A percentile compares a stretch with the other conserved stretches of the same genome.
Conservation (phyloP, 2,797 vertebrate species). For the Parauchenoglanis punctatus region DNA sequence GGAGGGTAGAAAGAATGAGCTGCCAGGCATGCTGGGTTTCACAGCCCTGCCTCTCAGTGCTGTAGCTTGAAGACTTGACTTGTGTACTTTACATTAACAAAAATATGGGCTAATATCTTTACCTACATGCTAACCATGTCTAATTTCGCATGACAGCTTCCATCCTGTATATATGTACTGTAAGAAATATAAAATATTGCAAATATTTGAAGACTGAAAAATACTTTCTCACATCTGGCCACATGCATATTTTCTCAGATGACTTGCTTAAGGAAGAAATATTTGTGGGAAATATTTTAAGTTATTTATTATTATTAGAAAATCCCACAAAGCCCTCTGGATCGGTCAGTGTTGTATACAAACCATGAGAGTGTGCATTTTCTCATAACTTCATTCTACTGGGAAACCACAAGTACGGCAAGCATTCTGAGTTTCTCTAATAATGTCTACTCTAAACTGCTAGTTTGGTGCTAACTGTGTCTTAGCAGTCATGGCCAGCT, state of each 20-base stretch:
- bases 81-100: background rate
- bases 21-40: too few relatives aligned
- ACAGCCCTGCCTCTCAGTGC: too few relatives aligned
- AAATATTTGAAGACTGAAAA: background rate
- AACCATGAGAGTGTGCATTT: background rate
- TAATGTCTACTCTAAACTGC: background rate
- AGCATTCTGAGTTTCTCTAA: background rate
- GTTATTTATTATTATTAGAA: background rate
- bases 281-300: background rate
- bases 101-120: background rate
- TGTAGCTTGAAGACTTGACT: too few relatives aligned
- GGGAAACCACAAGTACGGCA: background rate
- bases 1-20: too few relatives aligned
- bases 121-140: background rate
- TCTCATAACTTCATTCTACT: background rate
- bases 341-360: background rate
- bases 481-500: background rate
- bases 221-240: background rate
- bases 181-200: background rate
- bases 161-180: background rate
- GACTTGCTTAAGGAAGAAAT: background rate
- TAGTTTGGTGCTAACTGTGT: background rate
- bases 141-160: background rate
- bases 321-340: background rate
- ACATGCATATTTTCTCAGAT: constrained; percentile 3